Evolutionary conservation across 2,888 invertebrate species (phyloP).

Genomic region (Unio delphinus): DNA sequence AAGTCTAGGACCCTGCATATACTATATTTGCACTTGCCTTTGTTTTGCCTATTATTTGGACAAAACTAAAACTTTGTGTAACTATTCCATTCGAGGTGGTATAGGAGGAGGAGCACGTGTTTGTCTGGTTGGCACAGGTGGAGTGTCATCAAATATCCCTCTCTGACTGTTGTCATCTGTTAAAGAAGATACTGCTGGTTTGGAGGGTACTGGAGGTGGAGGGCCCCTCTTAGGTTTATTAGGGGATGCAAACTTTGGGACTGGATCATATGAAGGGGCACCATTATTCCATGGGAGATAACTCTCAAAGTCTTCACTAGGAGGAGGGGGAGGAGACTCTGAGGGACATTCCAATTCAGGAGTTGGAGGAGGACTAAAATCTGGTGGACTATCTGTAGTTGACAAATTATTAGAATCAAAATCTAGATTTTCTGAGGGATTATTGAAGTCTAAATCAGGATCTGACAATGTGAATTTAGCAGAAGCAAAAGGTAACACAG

Average conservation of each 20-base stretch:
- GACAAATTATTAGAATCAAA: conserved; percentile 3
- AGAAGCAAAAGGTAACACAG: background rate
- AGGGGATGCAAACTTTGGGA: background rate
- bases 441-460: background rate
- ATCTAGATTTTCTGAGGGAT: background rate
- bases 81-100: conserved; percentile 15
- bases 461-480: background rate
- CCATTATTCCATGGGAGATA: background rate
- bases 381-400: conserved; percentile 6
- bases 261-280: background rate
- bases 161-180: conserved; percentile 13
- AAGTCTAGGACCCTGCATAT: no score
- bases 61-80: no score
- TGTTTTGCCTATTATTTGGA: no score
- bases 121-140: conserved; percentile 41
- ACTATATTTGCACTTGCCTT: no score
- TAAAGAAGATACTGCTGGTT: conserved; percentile 21
- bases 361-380: conserved; percentile 29
- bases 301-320: conserved; percentile 15
- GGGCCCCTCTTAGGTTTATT: conserved; percentile 1
- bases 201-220: conserved; percentile 38
- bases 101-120: conserved; percentile 51
- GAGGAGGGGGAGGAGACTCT: conserved; percentile 31
- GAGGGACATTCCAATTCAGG: conserved; percentile 19
- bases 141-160: conserved; percentile 13